These are phyloP conservation scores for Reinhardtius hippoglossoides DNA, from an alignment of 2,113 vertebrate genomes.

Conservation along the genomic window DNA sequence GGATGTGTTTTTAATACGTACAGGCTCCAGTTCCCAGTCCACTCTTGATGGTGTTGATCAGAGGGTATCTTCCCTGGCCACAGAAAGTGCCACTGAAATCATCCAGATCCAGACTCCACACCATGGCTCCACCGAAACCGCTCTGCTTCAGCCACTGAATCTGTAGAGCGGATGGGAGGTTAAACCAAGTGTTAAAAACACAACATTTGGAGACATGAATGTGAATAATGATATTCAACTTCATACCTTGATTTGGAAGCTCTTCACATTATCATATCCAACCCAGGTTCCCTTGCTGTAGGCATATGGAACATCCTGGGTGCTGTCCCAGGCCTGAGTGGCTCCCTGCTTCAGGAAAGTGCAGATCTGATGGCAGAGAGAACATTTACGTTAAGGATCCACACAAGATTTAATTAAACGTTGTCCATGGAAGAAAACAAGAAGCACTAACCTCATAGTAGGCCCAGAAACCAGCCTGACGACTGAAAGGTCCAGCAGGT, in stretches of 20 bases:
- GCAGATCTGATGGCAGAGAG: conserved; percentile 71
- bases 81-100: conserved; percentile 82
- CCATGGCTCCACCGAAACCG: conserved; percentile 78
- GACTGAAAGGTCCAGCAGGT: conserved; percentile 82
- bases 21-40: conserved; percentile 64
- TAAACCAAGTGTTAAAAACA: neutral
- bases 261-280: conserved; percentile 82
- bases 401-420: neutral
- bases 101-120: conserved; percentile 80
- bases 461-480: conserved; percentile 80
- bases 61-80: conserved; percentile 76
- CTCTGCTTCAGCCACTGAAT: conserved; percentile 76
- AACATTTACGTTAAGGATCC: neutral
- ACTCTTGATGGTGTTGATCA: conserved; percentile 78
- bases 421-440: neutral
- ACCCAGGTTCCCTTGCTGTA: conserved; percentile 80
- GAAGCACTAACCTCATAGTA: conserved; percentile 83
- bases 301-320: conserved; percentile 77
- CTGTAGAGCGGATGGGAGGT: conserved; percentile 19
- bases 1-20: conserved; percentile 7
- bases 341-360: conserved; percentile 78
- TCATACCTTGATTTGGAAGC: conserved; percentile 79
- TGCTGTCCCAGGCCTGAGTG: conserved; percentile 73
- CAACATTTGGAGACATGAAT: neutral
- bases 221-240: neutral